Base-by-base conservation (phyloP, 2,888 invertebrate genomes). In the Trilocha varians region DNA sequence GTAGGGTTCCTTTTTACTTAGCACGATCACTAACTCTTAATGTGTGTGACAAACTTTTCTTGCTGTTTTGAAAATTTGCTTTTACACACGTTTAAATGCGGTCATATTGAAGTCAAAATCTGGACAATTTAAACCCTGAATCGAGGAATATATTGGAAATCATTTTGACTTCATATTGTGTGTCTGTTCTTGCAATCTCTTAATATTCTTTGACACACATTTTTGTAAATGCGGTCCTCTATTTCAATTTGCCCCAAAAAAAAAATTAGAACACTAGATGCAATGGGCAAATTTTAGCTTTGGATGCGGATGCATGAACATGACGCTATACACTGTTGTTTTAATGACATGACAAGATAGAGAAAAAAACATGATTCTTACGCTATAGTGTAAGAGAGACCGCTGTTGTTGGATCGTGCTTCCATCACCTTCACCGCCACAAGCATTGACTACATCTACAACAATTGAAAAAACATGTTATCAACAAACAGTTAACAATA, bases 391-490 rank as follows among this genome's bases (percentile, higher is more conserved):
- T 77, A 79, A 86, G 78, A 83, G 84, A 82, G 86, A 87, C 87
- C 87, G 85, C 83, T 82, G 87, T 78, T 66, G 79, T 77, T 73
- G 77, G 76, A 79, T 82, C 88, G 87, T 85, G 86, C 85, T 84
- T 84, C 86, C 87, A 87, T 91, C 91, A 91, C 86, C 88, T 89
- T 91, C 92, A 92, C 91, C 92, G 91, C 92, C 92, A 92, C 89
- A 92, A 91, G 91, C 92, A 92, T 89, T 92, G 92, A 91, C 92
- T 92, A 91, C 92, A 92, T 91, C 92, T 92, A 91, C 89, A 92
- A 91, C 87, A 88, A 87, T 78, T 74, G 65, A 77, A 80, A 88
- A 78, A 70, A 72, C 70, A 72, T 65, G 40, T 50, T 42, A 42
- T 41, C 46, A 43, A 34, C 11, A 36, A 5, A 32, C 16, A 13